A percentile compares a stretch with the other conserved stretches of the same genome.
Evolutionary conservation across 2,888 invertebrate species (phyloP).

Genomic region (Tholera decimalis): DNA sequence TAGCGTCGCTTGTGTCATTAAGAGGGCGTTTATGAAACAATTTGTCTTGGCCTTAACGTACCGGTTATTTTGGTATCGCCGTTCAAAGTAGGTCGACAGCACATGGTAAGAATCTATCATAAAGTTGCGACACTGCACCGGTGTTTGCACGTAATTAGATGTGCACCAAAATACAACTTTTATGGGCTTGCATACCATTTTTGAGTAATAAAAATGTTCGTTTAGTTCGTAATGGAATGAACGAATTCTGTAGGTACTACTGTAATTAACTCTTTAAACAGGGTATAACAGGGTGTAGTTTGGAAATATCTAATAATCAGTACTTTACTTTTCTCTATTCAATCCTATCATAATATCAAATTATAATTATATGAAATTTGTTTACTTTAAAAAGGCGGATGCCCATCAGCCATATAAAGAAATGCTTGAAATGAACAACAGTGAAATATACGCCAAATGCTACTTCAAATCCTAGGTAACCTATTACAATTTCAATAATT

Average conservation of each 20-base stretch:
- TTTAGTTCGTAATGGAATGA: neutral
- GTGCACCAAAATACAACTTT: constrained; percentile 52
- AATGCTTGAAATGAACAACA: too few relatives aligned
- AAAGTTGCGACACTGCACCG: constrained; percentile 73
- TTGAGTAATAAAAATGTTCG: constrained; percentile 17
- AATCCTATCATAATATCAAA: too few relatives aligned
- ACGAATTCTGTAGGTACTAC: neutral
- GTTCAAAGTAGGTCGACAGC: constrained; percentile 78
- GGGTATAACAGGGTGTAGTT: neutral
- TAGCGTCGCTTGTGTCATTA: constrained; percentile 36
- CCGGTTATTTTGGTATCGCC: constrained; percentile 77
- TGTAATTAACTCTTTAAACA: too few relatives aligned
- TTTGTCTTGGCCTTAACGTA: constrained; percentile 74
- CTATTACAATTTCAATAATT: too few relatives aligned
- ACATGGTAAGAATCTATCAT: constrained; percentile 77
- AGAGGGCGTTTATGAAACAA: constrained; percentile 57
- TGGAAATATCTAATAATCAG: neutral
- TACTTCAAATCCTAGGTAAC: too few relatives aligned
- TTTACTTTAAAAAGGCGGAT: too few relatives aligned
- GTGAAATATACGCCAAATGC: too few relatives aligned
- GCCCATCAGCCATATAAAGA: too few relatives aligned
- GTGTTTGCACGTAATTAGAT: constrained; percentile 48
- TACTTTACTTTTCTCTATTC: too few relatives aligned
- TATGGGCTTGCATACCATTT: constrained; percentile 38
- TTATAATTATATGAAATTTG: too few relatives aligned